phyloP scores from a whole-genome alignment of 2,797 vertebrate genomes.

The Spinibarbus caldwelli region DNA sequence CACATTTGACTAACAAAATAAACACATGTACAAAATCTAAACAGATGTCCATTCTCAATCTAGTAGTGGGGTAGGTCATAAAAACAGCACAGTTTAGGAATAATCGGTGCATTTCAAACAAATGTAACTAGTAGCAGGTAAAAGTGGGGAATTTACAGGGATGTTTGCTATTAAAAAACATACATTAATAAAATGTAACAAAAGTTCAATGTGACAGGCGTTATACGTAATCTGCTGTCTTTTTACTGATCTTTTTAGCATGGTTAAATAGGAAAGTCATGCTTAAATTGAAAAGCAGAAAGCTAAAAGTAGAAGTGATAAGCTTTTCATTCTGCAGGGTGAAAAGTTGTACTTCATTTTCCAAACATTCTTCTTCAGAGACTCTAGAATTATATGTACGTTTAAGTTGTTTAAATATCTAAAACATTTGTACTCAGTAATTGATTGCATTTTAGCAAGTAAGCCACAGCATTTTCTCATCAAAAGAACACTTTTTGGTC shows the following conservation, averaged over 20 bases:
- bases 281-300: neutral
- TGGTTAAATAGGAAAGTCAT: neutral
- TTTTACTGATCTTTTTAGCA: neutral
- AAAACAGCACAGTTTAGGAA: neutral
- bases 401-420: neutral
- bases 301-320: neutral
- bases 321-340: neutral
- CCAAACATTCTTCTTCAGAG: neutral
- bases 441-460: neutral
- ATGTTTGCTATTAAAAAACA: neutral
- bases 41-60: neutral
- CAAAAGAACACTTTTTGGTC: conserved; percentile 16
- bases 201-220: neutral
- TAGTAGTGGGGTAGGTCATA: neutral
- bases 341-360: neutral
- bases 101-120: neutral
- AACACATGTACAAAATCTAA: neutral
- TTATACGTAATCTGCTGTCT: neutral
- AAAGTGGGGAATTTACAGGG: neutral
- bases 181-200: neutral
- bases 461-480: neutral
- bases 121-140: neutral
- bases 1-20: neutral
- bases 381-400: neutral
- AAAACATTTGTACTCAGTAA: neutral